Percentiles rank a stretch among this genome's conserved stretches.
Evolutionary conservation across 2,113 vertebrate species (phyloP).

Genomic region (Brevimyrus niger): DNA sequence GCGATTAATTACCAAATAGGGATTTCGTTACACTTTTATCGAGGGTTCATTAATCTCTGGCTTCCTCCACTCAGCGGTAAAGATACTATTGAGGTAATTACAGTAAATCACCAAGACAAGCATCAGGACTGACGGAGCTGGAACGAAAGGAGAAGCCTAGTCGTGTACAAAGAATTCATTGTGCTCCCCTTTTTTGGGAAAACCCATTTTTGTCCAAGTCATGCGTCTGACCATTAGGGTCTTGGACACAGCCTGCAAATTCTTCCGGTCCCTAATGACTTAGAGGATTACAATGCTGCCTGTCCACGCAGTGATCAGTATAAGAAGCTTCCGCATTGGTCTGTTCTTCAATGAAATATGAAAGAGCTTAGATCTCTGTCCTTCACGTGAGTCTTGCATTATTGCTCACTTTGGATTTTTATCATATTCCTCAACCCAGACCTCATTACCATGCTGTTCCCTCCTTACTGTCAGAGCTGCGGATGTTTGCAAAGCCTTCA

Average conservation of each 20-base stretch:
- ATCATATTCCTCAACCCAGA: not conserved
- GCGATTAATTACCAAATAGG: conserved; percentile 51
- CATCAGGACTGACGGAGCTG: conserved; percentile 8
- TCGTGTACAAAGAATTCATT: conserved; percentile 20
- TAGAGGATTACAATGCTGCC: not conserved
- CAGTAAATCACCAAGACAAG: conserved; percentile 56
- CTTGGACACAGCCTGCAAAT: not conserved
- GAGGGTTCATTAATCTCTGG: conserved; percentile 53
- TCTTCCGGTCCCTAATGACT: not conserved
- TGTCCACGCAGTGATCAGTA: not conserved
- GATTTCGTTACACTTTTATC: conserved; percentile 53
- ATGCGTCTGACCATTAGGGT: not conserved
- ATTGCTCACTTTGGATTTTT: not conserved
- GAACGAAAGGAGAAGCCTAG: conserved; percentile 25
- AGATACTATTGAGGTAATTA: conserved; percentile 48
- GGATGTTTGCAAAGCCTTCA: not conserved
- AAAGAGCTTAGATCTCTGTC: not conserved
- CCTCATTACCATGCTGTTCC: not conserved
- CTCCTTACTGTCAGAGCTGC: not conserved
- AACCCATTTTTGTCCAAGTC: conserved; percentile 2
- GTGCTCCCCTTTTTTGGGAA: not conserved
- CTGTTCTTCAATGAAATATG: not conserved
- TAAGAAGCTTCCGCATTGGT: not conserved
- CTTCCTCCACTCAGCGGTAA: conserved; percentile 40
- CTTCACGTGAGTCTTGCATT: not conserved